Evolutionary conservation across 2,888 invertebrate genomes (phyloP).

Genomic region (Smittia aterrima): DNA sequence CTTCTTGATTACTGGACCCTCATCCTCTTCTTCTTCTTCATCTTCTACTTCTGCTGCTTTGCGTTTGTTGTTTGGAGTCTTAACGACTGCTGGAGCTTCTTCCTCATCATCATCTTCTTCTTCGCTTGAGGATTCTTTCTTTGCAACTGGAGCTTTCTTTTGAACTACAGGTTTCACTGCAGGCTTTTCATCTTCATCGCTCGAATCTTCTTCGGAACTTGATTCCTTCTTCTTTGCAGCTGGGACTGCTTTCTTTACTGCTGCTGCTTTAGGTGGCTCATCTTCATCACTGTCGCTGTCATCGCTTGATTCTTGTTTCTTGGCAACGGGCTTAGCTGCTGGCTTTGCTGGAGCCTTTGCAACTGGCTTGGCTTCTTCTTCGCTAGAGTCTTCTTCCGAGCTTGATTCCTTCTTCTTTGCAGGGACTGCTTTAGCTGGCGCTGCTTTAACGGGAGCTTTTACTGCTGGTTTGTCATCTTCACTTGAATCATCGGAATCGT

Average conservation of each 20-base stretch:
- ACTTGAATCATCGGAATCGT: conserved; percentile 49
- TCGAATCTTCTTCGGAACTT: conserved; percentile 50
- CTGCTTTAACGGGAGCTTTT: conserved; percentile 41
- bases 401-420: conserved; percentile 52
- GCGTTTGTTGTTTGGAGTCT: conserved; percentile 50
- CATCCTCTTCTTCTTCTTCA: conserved; percentile 48
- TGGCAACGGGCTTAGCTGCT: conserved; percentile 46
- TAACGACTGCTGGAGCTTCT: conserved; percentile 42
- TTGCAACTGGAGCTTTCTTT: conserved; percentile 43
- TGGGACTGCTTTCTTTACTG: conserved; percentile 45
- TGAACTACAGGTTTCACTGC: conserved; percentile 44
- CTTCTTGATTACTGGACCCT: conserved; percentile 56
- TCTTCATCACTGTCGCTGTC: conserved; percentile 45
- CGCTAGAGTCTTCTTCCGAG: conserved; percentile 54
- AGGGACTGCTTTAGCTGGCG: conserved; percentile 39
- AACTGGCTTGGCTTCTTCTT: conserved; percentile 43
- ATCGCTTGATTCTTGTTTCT: conserved; percentile 50
- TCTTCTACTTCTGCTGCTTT: conserved; percentile 52
- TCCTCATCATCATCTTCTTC: conserved; percentile 44
- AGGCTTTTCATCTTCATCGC: conserved; percentile 48
- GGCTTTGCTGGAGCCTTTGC: conserved; percentile 37
- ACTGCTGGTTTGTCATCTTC: conserved; percentile 45
- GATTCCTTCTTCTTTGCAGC: conserved; percentile 50
- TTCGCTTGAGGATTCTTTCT: not conserved
- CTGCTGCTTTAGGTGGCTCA: conserved; percentile 41